phyloP scores from a whole-genome alignment of 1,140 invertebrate species.

The Scylla paramamosain region DNA sequence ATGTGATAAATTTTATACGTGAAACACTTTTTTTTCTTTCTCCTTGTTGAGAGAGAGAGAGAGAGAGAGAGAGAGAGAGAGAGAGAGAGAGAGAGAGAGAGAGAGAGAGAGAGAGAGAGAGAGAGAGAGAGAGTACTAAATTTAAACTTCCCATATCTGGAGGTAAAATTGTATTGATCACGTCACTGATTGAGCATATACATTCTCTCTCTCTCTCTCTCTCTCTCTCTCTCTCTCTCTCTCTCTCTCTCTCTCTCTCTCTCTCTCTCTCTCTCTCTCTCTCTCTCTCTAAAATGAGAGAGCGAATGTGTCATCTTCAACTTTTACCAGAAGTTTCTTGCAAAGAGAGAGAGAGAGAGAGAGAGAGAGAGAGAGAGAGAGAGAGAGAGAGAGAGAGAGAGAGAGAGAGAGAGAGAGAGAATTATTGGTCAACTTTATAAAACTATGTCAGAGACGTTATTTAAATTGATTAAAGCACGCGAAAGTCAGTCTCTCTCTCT shows the following conservation, averaged over 20 bases:
- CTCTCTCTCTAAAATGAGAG: too few species aligned
- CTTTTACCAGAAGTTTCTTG: neutral
- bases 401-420: slow-evolving; percentile 33
- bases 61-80: slow-evolving; percentile 33
- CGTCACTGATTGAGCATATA: neutral
- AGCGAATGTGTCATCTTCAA: neutral
- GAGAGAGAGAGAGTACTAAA: slow-evolving; percentile 1
- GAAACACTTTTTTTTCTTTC: too few species aligned
- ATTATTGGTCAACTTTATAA: neutral
- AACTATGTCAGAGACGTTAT: neutral
- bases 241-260: too few species aligned
- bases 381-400: slow-evolving; percentile 54
- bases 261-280: too few species aligned
- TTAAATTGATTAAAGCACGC: neutral
- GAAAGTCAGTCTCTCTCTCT: neutral
- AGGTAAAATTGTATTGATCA: neutral
- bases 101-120: slow-evolving; percentile 33
- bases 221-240: too few species aligned
- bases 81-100: slow-evolving; percentile 34
- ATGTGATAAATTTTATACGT: too few species aligned
- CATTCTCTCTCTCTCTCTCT: too few species aligned
- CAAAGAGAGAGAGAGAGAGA: slow-evolving; percentile 28
- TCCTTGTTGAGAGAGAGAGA: neutral
- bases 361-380: slow-evolving; percentile 48
- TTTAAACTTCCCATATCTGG: neutral